A percentile compares a stretch with the other conserved stretches of the same genome.
Evolutionary conservation across 2,797 vertebrate species (phyloP).

Genomic region (Spinus olivaceus): DNA sequence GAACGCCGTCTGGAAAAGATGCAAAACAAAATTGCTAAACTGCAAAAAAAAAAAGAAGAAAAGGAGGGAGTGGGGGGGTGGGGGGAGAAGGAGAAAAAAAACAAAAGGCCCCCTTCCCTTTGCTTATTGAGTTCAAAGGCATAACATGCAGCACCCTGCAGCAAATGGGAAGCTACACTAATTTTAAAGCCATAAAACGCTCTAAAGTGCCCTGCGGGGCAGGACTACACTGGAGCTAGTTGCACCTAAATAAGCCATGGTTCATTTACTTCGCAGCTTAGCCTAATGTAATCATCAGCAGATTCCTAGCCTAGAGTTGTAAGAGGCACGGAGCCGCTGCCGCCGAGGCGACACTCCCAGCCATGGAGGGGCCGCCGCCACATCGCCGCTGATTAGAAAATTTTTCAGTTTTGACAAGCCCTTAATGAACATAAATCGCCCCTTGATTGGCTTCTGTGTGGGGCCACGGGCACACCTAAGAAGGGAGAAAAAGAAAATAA

Average conservation of each 20-base stretch:
- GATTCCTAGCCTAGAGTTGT: conserved; percentile 82
- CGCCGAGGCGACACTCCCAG: conserved; percentile 76
- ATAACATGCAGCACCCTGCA: conserved; percentile 81
- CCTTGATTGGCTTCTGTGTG: conserved; percentile 78
- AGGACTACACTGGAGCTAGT: conserved; percentile 78
- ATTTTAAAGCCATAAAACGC: conserved; percentile 86
- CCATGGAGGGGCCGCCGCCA: conserved; percentile 73
- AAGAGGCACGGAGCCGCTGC: conserved; percentile 75
- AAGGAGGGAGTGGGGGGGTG: not conserved
- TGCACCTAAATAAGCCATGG: conserved; percentile 85
- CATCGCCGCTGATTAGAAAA: conserved; percentile 82
- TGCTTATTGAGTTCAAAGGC: conserved; percentile 86
- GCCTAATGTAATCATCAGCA: conserved; percentile 85
- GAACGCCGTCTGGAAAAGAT: conserved; percentile 80
- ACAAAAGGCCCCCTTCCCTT: conserved; percentile 78
- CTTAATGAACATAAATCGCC: conserved; percentile 85
- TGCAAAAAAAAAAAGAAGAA: conserved; percentile 45
- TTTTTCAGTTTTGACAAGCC: conserved; percentile 87
- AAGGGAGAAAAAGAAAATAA: not conserved
- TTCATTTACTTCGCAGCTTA: conserved; percentile 87
- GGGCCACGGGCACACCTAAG: conserved; percentile 78
- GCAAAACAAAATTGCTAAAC: conserved; percentile 79
- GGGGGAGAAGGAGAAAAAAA: not conserved
- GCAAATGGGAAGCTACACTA: conserved; percentile 82
- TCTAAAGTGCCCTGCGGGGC: conserved; percentile 82